A percentile compares a stretch with the other conserved stretches of the same genome.
These are phyloP conservation scores for Nemopilema nomurai DNA, from an alignment of 30 jellyfish, hydroid and myxozoan genomes.

Conservation along the genomic window DNA sequence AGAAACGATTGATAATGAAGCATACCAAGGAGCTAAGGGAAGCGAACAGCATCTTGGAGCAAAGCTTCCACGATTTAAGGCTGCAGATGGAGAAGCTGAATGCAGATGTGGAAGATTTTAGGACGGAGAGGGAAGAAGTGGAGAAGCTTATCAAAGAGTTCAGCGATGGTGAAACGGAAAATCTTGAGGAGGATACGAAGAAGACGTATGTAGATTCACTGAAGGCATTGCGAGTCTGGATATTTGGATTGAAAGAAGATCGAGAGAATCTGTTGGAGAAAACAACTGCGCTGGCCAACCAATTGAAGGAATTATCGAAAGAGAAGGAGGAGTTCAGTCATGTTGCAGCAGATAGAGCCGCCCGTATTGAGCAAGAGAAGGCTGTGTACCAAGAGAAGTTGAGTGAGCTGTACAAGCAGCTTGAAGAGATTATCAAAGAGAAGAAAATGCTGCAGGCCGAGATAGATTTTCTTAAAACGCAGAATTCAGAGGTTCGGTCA, in stretches of 20 bases:
- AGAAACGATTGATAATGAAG: conserved; percentile 46
- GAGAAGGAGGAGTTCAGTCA: conserved; percentile 70
- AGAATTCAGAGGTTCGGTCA: conserved; percentile 89
- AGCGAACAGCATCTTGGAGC: conserved; percentile 66
- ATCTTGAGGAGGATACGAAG: conserved; percentile 23
- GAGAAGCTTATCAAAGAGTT: conserved; percentile 47
- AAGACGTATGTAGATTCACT: conserved; percentile 31
- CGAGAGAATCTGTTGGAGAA: conserved; percentile 66
- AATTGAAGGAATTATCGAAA: conserved; percentile 58
- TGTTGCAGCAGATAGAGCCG: conserved; percentile 61
- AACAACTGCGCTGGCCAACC: conserved; percentile 59
- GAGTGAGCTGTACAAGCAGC: conserved; percentile 77
- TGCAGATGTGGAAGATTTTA: conserved; percentile 71
- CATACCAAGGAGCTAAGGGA: conserved; percentile 79
- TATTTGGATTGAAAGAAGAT: conserved; percentile 75
- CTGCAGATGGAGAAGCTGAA: conserved; percentile 76
- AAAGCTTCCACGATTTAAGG: conserved; percentile 75
- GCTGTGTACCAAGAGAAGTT: conserved; percentile 70
- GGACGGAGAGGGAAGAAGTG: conserved; percentile 84
- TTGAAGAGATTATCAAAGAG: conserved; percentile 81
- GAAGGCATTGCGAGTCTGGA: conserved; percentile 56
- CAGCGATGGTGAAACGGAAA: conserved; percentile 22
- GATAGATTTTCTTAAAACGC: conserved; percentile 82
- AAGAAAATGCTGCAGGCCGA: conserved; percentile 94
- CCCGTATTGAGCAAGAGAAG: conserved; percentile 85